Percentiles rank a stretch among this genome's conserved stretches.
Conservation (phyloP, 2,888 invertebrate species). For the Corbicula japonica region DNA sequence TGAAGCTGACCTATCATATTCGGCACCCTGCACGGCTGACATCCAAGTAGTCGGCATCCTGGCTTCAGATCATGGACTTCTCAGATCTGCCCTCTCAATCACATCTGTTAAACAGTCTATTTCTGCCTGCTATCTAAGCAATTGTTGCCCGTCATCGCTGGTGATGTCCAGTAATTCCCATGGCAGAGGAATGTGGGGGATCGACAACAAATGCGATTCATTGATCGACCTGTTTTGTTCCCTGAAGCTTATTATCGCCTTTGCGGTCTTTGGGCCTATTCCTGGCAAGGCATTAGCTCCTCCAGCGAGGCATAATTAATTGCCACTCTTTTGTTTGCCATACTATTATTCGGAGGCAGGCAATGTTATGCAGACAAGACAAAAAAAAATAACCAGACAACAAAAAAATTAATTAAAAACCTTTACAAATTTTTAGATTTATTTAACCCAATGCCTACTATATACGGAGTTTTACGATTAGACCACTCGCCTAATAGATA, state of each 20-base stretch:
- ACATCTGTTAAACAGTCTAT: too few species aligned
- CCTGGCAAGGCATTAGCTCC: not conserved
- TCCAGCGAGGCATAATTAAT: not conserved
- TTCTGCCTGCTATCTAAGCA: too few species aligned
- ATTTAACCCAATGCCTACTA: too few species aligned
- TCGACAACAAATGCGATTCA: not conserved
- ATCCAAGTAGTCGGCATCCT: too few species aligned
- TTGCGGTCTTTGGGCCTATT: not conserved
- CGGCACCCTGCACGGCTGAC: not conserved
- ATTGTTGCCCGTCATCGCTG: not conserved
- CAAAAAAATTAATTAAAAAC: too few species aligned
- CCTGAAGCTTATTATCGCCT: not conserved
- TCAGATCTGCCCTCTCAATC: not conserved
- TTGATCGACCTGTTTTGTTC: not conserved
- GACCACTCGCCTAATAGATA: too few species aligned
- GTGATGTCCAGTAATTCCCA: not conserved
- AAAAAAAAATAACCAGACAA: too few species aligned
- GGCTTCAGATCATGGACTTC: not conserved
- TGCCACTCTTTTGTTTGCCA: too few species aligned
- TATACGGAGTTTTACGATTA: too few species aligned
- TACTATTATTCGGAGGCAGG: too few species aligned
- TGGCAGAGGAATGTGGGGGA: not conserved
- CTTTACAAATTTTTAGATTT: too few species aligned
- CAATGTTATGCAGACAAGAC: too few species aligned
- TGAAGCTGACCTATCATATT: not conserved